phyloP scores from a whole-genome alignment of 2,797 vertebrate genomes.

The Huso huso region DNA sequence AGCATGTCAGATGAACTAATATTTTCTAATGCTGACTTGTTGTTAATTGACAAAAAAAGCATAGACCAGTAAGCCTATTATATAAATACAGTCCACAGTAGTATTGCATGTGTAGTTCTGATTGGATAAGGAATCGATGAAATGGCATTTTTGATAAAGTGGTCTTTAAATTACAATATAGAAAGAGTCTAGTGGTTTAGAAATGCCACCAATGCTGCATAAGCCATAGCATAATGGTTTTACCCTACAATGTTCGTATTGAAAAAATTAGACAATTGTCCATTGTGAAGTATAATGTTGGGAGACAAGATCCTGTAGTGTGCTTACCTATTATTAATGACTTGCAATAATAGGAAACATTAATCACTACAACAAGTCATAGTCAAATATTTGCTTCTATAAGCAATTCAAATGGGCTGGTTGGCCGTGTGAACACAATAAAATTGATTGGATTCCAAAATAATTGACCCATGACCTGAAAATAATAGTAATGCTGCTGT shows the following conservation, averaged over 20 bases:
- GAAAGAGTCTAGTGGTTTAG: too few species aligned
- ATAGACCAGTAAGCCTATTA: too few species aligned
- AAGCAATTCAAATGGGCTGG: background rate
- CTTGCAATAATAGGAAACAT: constrained; percentile 56
- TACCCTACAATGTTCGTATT: background rate
- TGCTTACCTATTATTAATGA: constrained; percentile 52
- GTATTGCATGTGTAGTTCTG: too few species aligned
- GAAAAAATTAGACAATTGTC: constrained; percentile 46
- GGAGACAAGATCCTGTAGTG: constrained; percentile 44
- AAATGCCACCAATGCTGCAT: too few species aligned
- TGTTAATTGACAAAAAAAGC: too few species aligned
- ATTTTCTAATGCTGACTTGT: too few species aligned
- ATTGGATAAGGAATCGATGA: too few species aligned
- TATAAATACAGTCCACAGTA: too few species aligned
- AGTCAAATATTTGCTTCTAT: constrained; percentile 27
- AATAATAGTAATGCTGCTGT: background rate
- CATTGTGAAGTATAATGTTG: constrained; percentile 54
- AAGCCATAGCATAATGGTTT: too few species aligned
- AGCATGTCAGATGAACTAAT: too few species aligned
- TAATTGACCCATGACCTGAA: constrained; percentile 1
- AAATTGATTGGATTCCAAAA: background rate
- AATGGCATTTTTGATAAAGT: too few species aligned
- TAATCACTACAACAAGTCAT: constrained; percentile 46
- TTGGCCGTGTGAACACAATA: background rate
- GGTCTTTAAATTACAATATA: too few species aligned